phyloP scores from a whole-genome alignment of 1,140 invertebrate genomes.

The Hyposmocoma kahamanoa region DNA sequence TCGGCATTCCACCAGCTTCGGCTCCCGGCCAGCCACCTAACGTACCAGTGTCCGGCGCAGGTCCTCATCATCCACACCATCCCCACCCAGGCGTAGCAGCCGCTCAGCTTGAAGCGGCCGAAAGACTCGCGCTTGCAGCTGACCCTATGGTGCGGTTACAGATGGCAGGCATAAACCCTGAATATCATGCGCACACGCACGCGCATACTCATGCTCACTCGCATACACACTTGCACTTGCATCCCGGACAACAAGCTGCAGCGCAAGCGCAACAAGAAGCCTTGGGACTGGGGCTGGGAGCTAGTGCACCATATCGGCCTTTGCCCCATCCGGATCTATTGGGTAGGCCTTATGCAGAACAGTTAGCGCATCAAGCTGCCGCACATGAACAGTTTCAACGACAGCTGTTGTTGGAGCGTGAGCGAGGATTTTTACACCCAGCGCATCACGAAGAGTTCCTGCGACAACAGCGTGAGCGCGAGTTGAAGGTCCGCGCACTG shows the following conservation, averaged over 20 bases:
- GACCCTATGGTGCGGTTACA: constrained; percentile 82
- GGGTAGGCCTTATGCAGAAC: constrained; percentile 86
- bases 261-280: constrained; percentile 81
- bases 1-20: constrained; percentile 80
- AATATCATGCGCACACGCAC: constrained; percentile 88
- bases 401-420: constrained; percentile 88
- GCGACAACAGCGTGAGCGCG: constrained; percentile 86
- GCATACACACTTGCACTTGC: constrained; percentile 92
- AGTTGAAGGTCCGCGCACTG: constrained; percentile 87
- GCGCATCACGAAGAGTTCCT: constrained; percentile 89
- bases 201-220: constrained; percentile 88
- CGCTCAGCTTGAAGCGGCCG: constrained; percentile 74
- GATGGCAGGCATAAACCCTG: constrained; percentile 88
- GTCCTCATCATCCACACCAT: constrained; percentile 56
- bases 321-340: constrained; percentile 83
- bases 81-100: constrained; percentile 75
- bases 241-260: constrained; percentile 86
- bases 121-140: constrained; percentile 61
- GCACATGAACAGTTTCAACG: constrained; percentile 91
- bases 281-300: constrained; percentile 53
- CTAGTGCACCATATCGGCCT: constrained; percentile 67
- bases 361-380: constrained; percentile 85
- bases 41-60: constrained; percentile 65
- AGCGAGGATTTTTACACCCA: constrained; percentile 76
- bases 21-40: constrained; percentile 59